phyloP scores from a whole-genome alignment of 2,888 invertebrate species.

The Drosophila parthenogenetica region DNA sequence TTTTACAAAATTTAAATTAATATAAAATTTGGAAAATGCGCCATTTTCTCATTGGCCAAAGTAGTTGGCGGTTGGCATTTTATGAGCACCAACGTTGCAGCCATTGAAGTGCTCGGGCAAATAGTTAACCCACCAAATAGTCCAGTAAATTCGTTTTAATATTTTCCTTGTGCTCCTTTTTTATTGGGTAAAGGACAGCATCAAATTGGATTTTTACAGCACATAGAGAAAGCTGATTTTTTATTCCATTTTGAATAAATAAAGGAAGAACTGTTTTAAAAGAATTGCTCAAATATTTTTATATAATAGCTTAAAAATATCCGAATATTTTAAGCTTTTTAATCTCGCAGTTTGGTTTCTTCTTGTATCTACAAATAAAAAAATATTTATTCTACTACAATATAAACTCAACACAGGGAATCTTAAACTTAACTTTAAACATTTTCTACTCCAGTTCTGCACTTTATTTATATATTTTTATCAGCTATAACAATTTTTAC shows the following conservation, averaged over 20 bases:
- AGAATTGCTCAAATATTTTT: too few relatives aligned
- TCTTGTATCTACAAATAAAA: too few relatives aligned
- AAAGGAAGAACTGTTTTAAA: too few relatives aligned
- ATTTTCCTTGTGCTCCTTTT: conserved; percentile 20
- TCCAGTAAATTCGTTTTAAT: conserved; percentile 33
- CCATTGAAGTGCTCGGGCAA: conserved; percentile 13
- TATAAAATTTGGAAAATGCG: conserved; percentile 43
- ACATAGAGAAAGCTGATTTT: too few relatives aligned
- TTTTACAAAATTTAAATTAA: conserved; percentile 55
- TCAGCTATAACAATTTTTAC: conserved; percentile 20
- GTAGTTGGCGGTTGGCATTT: conserved; percentile 48
- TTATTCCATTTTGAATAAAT: not conserved
- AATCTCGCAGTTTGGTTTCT: too few relatives aligned
- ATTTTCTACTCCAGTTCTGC: not conserved
- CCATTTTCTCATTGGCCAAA: conserved; percentile 43
- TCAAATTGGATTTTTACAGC: not conserved
- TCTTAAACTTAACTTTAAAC: not conserved
- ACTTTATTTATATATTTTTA: conserved; percentile 16
- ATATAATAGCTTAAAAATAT: too few relatives aligned
- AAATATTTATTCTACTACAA: too few relatives aligned
- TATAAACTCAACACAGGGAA: too few relatives aligned
- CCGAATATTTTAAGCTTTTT: too few relatives aligned
- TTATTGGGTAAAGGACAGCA: not conserved
- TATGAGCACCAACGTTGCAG: conserved; percentile 15
- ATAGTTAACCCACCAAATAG: conserved; percentile 19